phyloP scores from a whole-genome alignment of 2,113 vertebrate species.

The Bos indicus region DNA sequence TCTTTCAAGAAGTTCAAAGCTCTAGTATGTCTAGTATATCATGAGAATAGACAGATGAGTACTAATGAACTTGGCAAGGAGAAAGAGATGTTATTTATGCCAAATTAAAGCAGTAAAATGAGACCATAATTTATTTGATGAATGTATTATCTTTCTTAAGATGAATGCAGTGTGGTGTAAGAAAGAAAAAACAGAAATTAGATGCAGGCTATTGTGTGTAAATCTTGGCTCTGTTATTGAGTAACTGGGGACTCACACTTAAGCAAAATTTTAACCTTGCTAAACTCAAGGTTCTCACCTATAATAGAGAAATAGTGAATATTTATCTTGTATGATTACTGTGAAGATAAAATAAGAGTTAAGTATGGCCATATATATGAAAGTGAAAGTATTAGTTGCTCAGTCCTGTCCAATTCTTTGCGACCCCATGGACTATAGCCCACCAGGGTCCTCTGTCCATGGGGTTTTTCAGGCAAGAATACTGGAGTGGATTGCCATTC shows the following conservation, averaged over 20 bases:
- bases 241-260: background rate
- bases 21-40: constrained; percentile 26
- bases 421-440: background rate
- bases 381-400: background rate
- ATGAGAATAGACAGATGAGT: constrained; percentile 40
- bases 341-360: background rate
- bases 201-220: background rate
- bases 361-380: background rate
- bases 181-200: background rate
- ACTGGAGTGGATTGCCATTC: background rate
- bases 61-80: constrained; percentile 32
- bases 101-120: constrained; percentile 30
- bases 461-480: background rate
- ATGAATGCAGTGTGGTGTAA: background rate
- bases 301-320: background rate
- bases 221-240: background rate
- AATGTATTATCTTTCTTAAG: background rate
- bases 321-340: background rate
- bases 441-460: background rate
- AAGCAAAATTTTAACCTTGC: background rate
- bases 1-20: constrained; percentile 61
- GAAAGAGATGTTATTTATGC: constrained; percentile 30
- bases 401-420: background rate
- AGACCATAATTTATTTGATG: background rate
- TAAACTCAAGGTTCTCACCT: background rate